phyloP scores from a whole-genome alignment of 2,888 invertebrate species.

The Ornithoptera priamus region DNA sequence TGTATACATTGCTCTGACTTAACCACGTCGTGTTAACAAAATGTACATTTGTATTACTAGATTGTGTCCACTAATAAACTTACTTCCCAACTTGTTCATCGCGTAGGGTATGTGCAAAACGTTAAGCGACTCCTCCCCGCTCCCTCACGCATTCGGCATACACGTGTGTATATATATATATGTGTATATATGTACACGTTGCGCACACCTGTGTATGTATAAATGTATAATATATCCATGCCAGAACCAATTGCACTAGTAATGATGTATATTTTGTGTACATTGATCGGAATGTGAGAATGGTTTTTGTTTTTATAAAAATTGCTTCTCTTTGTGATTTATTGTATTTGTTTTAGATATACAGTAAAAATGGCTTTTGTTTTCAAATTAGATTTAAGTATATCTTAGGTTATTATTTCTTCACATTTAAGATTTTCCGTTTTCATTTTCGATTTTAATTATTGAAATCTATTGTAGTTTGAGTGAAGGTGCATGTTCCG shows the following conservation, averaged over 20 bases:
- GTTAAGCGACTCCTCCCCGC: not conserved
- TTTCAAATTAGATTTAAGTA: constrained; percentile 76
- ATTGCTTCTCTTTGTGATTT: constrained; percentile 51
- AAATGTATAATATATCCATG: not conserved
- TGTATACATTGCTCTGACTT: constrained; percentile 53
- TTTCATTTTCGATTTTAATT: constrained; percentile 59
- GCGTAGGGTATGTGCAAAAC: not conserved
- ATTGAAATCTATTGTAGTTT: constrained; percentile 67
- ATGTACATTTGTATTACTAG: constrained; percentile 27
- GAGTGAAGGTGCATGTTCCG: constrained; percentile 74
- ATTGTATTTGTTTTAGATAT: constrained; percentile 52
- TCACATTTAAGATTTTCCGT: constrained; percentile 62
- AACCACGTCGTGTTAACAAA: constrained; percentile 28
- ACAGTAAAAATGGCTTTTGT: constrained; percentile 69
- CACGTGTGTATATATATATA: too few species aligned
- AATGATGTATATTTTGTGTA: constrained; percentile 34
- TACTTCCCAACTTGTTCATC: constrained; percentile 2
- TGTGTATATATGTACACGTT: not conserved
- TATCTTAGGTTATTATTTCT: constrained; percentile 49
- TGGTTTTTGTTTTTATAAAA: constrained; percentile 33
- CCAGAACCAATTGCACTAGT: constrained; percentile 21
- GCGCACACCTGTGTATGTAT: not conserved
- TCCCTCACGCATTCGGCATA: too few species aligned
- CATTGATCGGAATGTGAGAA: constrained; percentile 41
- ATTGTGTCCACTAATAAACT: not conserved